phyloP scores from a whole-genome alignment of 2,888 invertebrate species.

The Drosophila fulvimacula region DNA sequence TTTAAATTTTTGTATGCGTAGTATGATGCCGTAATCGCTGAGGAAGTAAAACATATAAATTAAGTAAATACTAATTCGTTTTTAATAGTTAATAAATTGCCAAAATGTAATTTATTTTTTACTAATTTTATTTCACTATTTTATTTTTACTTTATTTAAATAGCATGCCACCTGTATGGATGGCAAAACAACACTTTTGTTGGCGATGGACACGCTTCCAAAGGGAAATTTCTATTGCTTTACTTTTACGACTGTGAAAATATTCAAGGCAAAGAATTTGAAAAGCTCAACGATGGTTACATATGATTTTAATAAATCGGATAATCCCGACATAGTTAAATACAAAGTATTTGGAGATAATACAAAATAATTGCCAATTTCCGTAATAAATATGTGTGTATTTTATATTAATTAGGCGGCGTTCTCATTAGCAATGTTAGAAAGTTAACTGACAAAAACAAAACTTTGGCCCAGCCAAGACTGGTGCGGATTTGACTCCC shows the following conservation, averaged over 20 bases:
- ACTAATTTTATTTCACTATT: not conserved
- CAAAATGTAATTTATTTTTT: not conserved
- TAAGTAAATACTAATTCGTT: too few species aligned
- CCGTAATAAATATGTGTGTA: slow-evolving; percentile 59
- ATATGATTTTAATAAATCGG: not conserved
- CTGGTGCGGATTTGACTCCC: not conserved
- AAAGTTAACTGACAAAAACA: slow-evolving; percentile 25
- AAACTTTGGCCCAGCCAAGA: slow-evolving; percentile 26
- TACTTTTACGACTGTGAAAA: not conserved
- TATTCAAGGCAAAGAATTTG: not conserved
- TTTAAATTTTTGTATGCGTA: too few species aligned
- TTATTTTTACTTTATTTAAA: not conserved
- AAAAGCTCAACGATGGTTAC: not conserved
- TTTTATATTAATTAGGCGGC: slow-evolving; percentile 53
- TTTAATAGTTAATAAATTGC: too few species aligned
- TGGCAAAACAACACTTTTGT: not conserved
- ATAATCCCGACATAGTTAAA: not conserved
- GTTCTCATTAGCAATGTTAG: slow-evolving; percentile 57
- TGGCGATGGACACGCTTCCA: not conserved
- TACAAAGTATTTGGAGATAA: slow-evolving; percentile 1
- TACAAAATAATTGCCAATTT: slow-evolving; percentile 64
- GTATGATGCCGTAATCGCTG: too few species aligned
- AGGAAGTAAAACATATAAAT: too few species aligned
- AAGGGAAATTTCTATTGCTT: not conserved
- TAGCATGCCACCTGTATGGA: not conserved